Base-by-base conservation (phyloP, 2,797 vertebrate species). In the Discoglossus pictus region DNA sequence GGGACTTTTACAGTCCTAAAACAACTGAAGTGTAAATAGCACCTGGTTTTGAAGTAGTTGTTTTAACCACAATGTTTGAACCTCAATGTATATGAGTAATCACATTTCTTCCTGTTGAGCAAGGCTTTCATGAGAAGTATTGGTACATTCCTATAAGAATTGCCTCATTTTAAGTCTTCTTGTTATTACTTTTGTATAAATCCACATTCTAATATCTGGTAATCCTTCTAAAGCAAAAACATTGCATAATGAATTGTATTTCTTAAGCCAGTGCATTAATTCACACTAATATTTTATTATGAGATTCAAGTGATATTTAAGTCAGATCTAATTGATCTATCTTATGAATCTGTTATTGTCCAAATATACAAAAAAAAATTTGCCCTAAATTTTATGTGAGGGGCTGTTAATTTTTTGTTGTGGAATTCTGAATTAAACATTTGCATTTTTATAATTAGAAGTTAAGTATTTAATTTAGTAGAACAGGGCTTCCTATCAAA, bases 371-470 rank as follows among this genome's bases (percentile, higher is more conserved):
- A 84, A 70, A 82, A 82, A 86, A 82, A 74, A 74, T 72, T 84
- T 81, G 85, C 80, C 80, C 66, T 42, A 70, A 81, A 74, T 65
- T 88, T 87, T 84, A 87, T 83, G 72, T 74, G 74, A 82, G 55
- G 60, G 75, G 74, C 58, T 82, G 70, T 71, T 63, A 80, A 84
- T 75, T 82, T 74, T 78, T 79, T 73, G 77, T 80, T 72, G 80
- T 64, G 76, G 74, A 83, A 54, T 43, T 12, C 6, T 39, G 17
- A 83, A 76, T 34, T 1, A 3, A 68, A 82, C 44, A 88, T 88
- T 88, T 89, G 80, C 85, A 89, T 87, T 84, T n/a, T 66, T 73
- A 73, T 88, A 89, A 89, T 88, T 84, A 88, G 80, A 58, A 80
- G 75, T 79, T 85, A 86, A 84, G 65, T 65, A 80, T 76, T 82